Percentiles rank a stretch among this genome's conserved stretches.
Conservation (phyloP, 2,113 vertebrate genomes). For the Balaeniceps rex region DNA sequence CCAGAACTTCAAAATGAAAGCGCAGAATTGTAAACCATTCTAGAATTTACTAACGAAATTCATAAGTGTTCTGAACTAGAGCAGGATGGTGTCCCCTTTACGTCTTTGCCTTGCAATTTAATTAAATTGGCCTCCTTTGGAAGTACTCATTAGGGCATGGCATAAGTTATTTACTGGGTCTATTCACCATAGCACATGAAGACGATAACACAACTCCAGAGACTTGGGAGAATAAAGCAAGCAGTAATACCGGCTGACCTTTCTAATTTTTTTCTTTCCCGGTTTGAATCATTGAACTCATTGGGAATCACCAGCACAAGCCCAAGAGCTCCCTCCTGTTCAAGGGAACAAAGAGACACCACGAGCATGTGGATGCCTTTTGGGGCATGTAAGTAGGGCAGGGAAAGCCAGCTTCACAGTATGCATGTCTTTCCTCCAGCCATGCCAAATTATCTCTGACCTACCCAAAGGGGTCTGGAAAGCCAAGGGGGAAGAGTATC, state of each 20-base stretch:
- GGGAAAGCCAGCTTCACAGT: neutral
- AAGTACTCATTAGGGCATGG: neutral
- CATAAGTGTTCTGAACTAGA: neutral
- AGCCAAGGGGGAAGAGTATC: neutral
- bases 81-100: neutral
- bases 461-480: neutral
- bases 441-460: neutral
- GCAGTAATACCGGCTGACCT: neutral
- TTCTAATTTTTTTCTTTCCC: neutral
- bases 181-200: neutral
- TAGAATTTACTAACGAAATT: constrained; percentile 3
- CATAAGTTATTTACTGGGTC: neutral
- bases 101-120: neutral
- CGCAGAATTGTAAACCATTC: neutral
- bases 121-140: neutral
- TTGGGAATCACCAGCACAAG: neutral
- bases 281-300: neutral
- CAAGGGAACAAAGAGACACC: neutral
- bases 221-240: neutral
- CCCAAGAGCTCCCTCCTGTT: neutral
- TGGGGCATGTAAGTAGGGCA: too few species aligned
- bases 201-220: neutral
- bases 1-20: constrained; percentile 29
- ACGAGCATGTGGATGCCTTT: neutral
- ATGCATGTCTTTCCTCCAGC: neutral